Base-by-base conservation (phyloP, 2,888 invertebrate genomes). In the Tinea pellionella region DNA sequence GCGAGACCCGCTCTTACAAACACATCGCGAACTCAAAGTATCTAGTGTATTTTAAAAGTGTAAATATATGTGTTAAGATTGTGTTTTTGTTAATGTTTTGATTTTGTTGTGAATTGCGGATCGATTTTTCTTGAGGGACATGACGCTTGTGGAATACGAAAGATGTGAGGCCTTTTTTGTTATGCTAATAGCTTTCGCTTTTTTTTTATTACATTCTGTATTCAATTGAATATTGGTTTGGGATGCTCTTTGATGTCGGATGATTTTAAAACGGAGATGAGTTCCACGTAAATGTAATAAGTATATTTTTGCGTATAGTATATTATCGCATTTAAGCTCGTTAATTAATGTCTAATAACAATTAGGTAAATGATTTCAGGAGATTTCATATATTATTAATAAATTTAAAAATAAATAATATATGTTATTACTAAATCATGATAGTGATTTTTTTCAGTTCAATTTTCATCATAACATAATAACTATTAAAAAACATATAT, bases 131-230 rank as follows among this genome's bases (percentile, higher is more conserved):
- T 62, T 67, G 63, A 66, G 64, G 67, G 67, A 68, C 64, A 67
- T 62, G 64, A 68, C 73, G 70, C 68, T 68, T 68, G 69, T 73
- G 78, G 75, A 72, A 77, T 74, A 71, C 68, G 64, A 64, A 70
- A 71, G 69, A 71, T 66, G 81, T 83, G 72, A 83, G 81, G 71
- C 64, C 24, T 65, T 69, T 71, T 70, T 68, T 76, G 67, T 66
- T 72, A 69, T 75, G 67, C 65, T 67, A 69, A 69, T 70, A 65
- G 65, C 63, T 66, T 68, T 66, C 65, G 68, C 70, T 67, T 69
- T 69, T 24, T n/a, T n/a, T 69, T 69, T 69, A 13, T 59, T 57
- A 13, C 30, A 16, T 13, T 47, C 15, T 6, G 9, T 53, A 53
- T 24, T 24, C 24, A 53, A 53, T 53, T 24, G 53, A 53, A 53